A percentile compares a stretch with the other conserved stretches of the same genome.
Conservation (phyloP, 2,888 invertebrate species). For the Hedychridium roseum region DNA sequence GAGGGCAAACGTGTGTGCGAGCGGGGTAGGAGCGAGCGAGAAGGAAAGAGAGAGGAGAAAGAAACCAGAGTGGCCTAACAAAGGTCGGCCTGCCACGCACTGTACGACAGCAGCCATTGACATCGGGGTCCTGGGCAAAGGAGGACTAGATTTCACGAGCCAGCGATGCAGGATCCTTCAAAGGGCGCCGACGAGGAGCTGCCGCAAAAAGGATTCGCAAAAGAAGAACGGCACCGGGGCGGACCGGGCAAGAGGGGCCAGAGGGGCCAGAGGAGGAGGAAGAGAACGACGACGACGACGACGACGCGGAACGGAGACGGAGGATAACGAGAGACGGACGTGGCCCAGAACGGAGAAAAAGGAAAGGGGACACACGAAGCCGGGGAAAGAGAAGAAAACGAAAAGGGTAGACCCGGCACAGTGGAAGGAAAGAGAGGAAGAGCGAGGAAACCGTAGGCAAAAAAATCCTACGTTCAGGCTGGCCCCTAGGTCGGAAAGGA, state of each 20-base stretch:
- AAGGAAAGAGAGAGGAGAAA: conserved; percentile 9
- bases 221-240: conserved; percentile 26
- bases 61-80: conserved; percentile 39
- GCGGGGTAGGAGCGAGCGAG: conserved; percentile 9
- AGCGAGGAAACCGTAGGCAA: conserved; percentile 26
- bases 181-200: conserved; percentile 58
- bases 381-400: conserved; percentile 11
- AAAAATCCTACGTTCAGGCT: conserved; percentile 29
- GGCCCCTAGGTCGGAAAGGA: conserved; percentile 17
- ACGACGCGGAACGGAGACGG: not conserved
- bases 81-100: conserved; percentile 47
- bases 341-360: conserved; percentile 6
- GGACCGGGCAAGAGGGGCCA: conserved; percentile 7
- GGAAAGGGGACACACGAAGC: conserved; percentile 19
- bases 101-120: conserved; percentile 54
- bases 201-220: conserved; percentile 49
- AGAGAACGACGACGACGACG: conserved; percentile 11
- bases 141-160: conserved; percentile 63
- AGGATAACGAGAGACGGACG: conserved; percentile 2
- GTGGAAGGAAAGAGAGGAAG: conserved; percentile 4
- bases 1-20: conserved; percentile 12
- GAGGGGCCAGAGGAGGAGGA: conserved; percentile 17
- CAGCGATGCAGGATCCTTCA: conserved; percentile 61
- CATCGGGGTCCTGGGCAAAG: conserved; percentile 53
- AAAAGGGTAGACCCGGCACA: not conserved